Conservation (phyloP, 2,888 invertebrate species). For the Drosophila cognata region DNA sequence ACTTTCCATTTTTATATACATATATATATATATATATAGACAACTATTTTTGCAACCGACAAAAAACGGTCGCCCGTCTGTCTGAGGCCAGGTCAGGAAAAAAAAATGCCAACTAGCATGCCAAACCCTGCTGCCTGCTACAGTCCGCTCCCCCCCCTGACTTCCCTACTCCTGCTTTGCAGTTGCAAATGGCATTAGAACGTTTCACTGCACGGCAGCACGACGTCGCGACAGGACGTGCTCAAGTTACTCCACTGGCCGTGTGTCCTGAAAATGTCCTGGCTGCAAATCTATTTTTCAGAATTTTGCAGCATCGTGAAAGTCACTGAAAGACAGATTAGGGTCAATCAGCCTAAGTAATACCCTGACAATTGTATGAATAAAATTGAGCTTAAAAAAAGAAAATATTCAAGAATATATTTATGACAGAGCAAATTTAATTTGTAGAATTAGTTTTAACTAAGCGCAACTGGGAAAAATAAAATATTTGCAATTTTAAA, state of each 20-base stretch:
- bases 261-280: slow-evolving; percentile 45
- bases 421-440: background rate
- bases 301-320: slow-evolving; percentile 51
- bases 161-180: slow-evolving; percentile 2
- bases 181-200: slow-evolving; percentile 64
- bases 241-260: slow-evolving; percentile 45
- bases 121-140: background rate
- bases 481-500: background rate
- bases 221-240: slow-evolving; percentile 45
- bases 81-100: slow-evolving; percentile 50
- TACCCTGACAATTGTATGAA: slow-evolving; percentile 23
- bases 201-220: slow-evolving; percentile 53
- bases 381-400: background rate
- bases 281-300: slow-evolving; percentile 70
- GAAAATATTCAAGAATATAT: background rate
- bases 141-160: background rate
- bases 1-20: slow-evolving; percentile 69
- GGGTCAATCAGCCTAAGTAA: slow-evolving; percentile 32
- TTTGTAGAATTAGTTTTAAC: background rate
- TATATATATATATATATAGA: slow-evolving; percentile 13
- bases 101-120: slow-evolving; percentile 21
- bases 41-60: slow-evolving; percentile 20
- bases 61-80: slow-evolving; percentile 67
- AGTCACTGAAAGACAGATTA: slow-evolving; percentile 44
- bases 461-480: background rate